Evolutionary conservation across 2,797 vertebrate species (phyloP).

Genomic region (Pachyuromys duprasi): DNA sequence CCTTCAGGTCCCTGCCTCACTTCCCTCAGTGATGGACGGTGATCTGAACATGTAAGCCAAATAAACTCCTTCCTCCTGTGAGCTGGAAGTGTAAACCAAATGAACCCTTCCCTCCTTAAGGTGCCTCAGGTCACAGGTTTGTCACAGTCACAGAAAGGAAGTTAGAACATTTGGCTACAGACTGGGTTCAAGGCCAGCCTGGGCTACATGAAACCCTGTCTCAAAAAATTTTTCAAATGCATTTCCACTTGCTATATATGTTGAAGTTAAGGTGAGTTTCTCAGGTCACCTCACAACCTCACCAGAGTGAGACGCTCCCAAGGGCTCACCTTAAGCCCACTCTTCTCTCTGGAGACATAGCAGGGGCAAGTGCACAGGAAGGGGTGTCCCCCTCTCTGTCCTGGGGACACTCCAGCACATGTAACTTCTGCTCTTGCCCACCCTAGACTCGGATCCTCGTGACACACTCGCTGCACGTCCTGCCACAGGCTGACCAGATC

Average conservation of each 20-base stretch:
- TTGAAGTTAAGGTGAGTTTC: background rate
- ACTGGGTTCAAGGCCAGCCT: background rate
- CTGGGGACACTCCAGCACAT: accelerated
- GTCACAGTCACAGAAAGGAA: background rate
- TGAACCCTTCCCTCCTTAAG: background rate
- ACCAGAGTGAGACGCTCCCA: background rate
- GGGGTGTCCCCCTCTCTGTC: background rate
- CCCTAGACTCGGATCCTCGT: conserved; percentile 96
- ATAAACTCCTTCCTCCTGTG: background rate
- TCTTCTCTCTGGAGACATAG: background rate
- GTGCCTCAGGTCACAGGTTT: background rate
- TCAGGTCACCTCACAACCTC: background rate
- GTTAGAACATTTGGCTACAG: background rate
- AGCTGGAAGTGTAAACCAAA: background rate
- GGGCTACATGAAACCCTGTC: background rate
- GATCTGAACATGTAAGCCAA: background rate
- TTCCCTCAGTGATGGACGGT: background rate
- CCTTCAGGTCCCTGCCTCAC: background rate
- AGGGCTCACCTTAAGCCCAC: background rate
- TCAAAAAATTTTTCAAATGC: background rate
- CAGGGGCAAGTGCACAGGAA: no score
- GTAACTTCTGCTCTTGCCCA: conserved; percentile 47
- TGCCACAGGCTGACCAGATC: conserved; percentile 94
- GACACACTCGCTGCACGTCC: conserved; percentile 93
- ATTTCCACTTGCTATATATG: background rate